Evolutionary conservation across 1,140 invertebrate species (phyloP), one percentile per base, ranked within the genome.

Genomic region (Drosophila mojavensis): DNA sequence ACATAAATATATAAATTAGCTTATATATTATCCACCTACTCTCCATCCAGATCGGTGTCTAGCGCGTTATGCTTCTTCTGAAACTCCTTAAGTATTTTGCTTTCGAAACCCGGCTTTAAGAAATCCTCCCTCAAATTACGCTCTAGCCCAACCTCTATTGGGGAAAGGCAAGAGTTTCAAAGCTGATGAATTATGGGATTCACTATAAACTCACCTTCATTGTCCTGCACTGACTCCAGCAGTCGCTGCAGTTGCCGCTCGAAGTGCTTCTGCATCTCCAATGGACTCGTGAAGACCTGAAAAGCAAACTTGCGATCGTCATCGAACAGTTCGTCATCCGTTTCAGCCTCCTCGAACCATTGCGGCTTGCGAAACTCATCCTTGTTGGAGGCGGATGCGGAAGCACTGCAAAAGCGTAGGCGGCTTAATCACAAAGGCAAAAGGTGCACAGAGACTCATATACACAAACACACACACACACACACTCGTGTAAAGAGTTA

Each of bases 231-330:
- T 0, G 81, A 86, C 54, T 93, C 92, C 45, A 92, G 72, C 33
- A 93, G 71, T 15, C 91, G 82, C 56, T 93, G 91, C 88, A 93
- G 76, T 70, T 93, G 93, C 24, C 92, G 79, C 63, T 93, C 93
- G 66, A 93, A 93, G 75, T 93, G 93, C 47, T 86, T 91, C 62
- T 93, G 93, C 82, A 93, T 91, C 79, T 93, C 93, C 53, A 93
- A 56, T 0, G 93, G 93, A 79, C 93, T 92, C 1, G 91, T 91
- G 26, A 93, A 93, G 11, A 93, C 81, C 68, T 93, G 90, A 56
- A 93, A 93, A 15, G 81, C 85, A 67, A 92, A 91, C 64, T 91
- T 92, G 36, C 90, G 88, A 78, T 92, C 84, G 41, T 90, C 90
- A 60, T 92, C 91, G 43, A 92, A 92, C n/a, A 92, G 79, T 48